Evolutionary conservation across 92 coral and sea anemone genomes (phyloP).

Genomic region (Zoanthus gigantus): DNA sequence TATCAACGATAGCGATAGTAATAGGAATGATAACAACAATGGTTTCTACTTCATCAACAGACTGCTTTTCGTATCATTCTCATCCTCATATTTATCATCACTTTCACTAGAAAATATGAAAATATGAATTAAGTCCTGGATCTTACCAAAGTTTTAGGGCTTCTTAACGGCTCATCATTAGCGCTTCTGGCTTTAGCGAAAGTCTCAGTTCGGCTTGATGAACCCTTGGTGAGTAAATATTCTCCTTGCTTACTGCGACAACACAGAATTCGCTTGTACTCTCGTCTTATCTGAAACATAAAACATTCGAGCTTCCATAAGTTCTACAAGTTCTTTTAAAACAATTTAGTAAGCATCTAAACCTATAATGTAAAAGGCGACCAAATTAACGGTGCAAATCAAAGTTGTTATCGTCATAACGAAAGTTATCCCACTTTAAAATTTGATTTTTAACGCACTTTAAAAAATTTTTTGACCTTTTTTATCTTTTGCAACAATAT

Average conservation of each 20-base stretch:
- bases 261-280: conserved; percentile 78
- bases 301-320: not conserved
- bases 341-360: too few relatives aligned
- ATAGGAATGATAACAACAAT: too few relatives aligned
- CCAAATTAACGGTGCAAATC: too few relatives aligned
- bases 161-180: conserved; percentile 36
- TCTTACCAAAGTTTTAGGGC: conserved; percentile 25
- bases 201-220: conserved; percentile 61
- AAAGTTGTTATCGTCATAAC: too few relatives aligned
- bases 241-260: conserved; percentile 70
- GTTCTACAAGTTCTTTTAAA: not conserved
- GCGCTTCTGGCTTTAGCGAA: conserved; percentile 60
- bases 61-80: not conserved
- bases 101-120: too few relatives aligned
- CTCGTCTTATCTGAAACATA: conserved; percentile 76
- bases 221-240: conserved; percentile 69
- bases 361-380: too few relatives aligned
- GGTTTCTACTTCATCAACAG: not conserved
- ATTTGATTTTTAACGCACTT: too few relatives aligned
- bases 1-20: too few relatives aligned
- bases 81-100: not conserved
- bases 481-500: not conserved
- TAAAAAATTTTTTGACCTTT: too few relatives aligned
- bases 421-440: too few relatives aligned
- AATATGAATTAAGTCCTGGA: not conserved